Conservation (phyloP, 2,113 vertebrate genomes). For the Lepisosteus osseus region DNA sequence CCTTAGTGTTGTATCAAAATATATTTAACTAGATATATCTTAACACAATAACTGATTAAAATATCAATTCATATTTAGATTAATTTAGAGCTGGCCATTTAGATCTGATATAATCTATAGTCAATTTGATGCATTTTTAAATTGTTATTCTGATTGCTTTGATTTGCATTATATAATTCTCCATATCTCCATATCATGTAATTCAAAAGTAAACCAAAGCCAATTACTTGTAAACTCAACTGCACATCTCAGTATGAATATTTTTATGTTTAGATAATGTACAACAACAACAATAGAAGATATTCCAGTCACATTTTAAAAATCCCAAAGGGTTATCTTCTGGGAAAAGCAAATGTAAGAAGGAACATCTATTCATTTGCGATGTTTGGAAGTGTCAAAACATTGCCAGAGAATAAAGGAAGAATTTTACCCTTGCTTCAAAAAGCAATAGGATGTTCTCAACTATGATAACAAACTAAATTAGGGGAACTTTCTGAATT, state of each 20-base stretch:
- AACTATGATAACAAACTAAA: background rate
- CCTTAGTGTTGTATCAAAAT: background rate
- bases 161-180: background rate
- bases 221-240: constrained; percentile 9
- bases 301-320: background rate
- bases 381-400: constrained; percentile 15
- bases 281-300: background rate
- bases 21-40: no score
- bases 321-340: constrained; percentile 6
- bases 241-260: background rate
- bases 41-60: background rate
- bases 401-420: background rate
- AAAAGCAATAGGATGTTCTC: no score
- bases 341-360: constrained; percentile 2
- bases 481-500: background rate
- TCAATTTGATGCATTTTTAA: no score
- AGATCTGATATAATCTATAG: no score
- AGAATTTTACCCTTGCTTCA: background rate
- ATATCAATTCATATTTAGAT: constrained; percentile 11
- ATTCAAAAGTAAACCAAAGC: constrained; percentile 1
- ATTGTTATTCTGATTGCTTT: no score
- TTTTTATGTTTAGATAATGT: background rate
- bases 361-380: constrained; percentile 4
- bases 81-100: constrained; percentile 2
- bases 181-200: no score